phyloP scores from a whole-genome alignment of 1,140 invertebrate genomes.

The Manduca sexta region DNA sequence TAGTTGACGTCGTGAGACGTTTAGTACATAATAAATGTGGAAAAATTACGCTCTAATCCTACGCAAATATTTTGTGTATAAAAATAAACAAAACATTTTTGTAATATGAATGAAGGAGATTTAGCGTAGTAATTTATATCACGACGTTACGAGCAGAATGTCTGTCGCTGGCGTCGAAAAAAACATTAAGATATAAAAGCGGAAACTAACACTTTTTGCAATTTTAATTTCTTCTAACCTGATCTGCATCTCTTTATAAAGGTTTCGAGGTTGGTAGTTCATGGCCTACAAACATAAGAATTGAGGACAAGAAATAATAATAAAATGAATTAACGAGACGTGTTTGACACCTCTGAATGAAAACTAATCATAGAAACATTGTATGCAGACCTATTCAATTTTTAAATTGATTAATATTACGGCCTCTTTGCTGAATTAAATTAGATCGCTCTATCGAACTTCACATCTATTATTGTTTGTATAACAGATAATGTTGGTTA shows the following conservation, averaged over 20 bases:
- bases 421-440: too few species aligned
- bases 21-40: too few species aligned
- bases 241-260: constrained; percentile 44
- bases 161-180: neutral
- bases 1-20: neutral
- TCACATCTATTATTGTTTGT: too few species aligned
- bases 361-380: constrained; percentile 8
- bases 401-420: neutral
- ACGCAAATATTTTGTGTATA: too few species aligned
- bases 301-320: constrained; percentile 25
- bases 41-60: neutral
- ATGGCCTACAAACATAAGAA: constrained; percentile 26
- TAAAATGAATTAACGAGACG: constrained; percentile 9
- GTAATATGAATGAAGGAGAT: too few species aligned
- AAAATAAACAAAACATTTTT: too few species aligned
- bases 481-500: too few species aligned
- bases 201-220: constrained; percentile 40
- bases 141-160: too few species aligned
- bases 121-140: too few species aligned
- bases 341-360: constrained; percentile 10
- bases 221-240: constrained; percentile 35
- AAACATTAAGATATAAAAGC: constrained; percentile 21
- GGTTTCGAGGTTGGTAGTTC: constrained; percentile 31
- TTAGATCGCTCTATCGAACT: too few species aligned
- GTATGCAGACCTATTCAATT: constrained; percentile 1